Evolutionary conservation across 1,140 invertebrate genomes (phyloP), one percentile per base, ranked within the genome.

Genomic region (Scaptomyza hsui): DNA sequence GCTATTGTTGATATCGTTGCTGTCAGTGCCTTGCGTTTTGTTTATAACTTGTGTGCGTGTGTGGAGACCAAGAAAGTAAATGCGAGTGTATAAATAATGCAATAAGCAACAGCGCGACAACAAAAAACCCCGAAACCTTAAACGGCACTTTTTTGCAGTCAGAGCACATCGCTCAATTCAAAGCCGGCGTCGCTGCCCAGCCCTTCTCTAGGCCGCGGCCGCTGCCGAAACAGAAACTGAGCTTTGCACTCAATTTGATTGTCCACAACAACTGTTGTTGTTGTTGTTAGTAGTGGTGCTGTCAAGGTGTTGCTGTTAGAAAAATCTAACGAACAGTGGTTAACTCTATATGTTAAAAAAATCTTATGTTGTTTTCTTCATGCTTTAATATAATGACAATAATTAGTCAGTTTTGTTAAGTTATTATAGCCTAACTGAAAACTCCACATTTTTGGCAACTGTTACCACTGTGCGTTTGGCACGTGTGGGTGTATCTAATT

Each of bases 91-190:
- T 88, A 86, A 78, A 72, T 81, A 86, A 86, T 86, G 81, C 81
- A 85, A 83, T 82, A 68, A 74, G 63, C 59, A 51, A 65, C 32
- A 63, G 44, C 39, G 44, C 29, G 37, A 60, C 63, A 51, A 72
- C 29, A 69, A 64, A 77, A 83, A 73, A 85, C 60, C 72, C 63
- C 69, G 80, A 86, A 86, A 69, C 71, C 59, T 48, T 74, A 78
- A 80, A 68, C 78, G 75, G 71, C 65, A 71, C 61, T 80, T 88
- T 82, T 86, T 88, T 88, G 82, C 82, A 88, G 83, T 88, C 82
- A 69, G 60, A 72, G 75, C 82, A 81, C 82, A 86, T 79, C 65
- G 55, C 12, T 18, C 45, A 61, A 51, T 75, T 69, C 61, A 85
- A 73, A 69, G 74, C 63, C 74, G 48, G 57, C 74, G 45, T 51